Evolutionary conservation across 2,113 vertebrate species (phyloP), one percentile per base, ranked within the genome.

Genomic region (Empidonax traillii): DNA sequence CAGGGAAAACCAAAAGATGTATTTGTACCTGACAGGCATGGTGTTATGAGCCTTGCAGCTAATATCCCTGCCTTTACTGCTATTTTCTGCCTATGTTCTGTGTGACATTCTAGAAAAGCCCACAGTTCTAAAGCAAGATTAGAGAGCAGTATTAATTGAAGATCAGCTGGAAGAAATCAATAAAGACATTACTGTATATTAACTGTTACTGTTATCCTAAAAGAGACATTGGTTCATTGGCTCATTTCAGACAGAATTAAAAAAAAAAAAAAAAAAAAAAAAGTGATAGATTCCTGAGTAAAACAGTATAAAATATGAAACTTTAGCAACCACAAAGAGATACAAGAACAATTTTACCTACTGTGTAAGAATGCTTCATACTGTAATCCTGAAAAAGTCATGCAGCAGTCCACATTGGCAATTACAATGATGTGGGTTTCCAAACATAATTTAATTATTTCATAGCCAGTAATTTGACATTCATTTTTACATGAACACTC

Each of bases 141-240:
- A 89, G 39, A 87, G 43, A 78, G 58, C 30, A 62, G 39, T 89
- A 59, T 31, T 89, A 93, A 94, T 47, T 89, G 84, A 94, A 91
- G 81, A 76, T 87, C 62, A 79, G 9, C n/a, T 76, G 58, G 35
- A 82, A 85, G 66, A 94, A 82, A 87, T 82, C 74, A 82, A 81
- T 95, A 33, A 62, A 69, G 31, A 61, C 43, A 58, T 87, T 93
- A 65, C 25, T 62, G 51, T 53, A 33, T 66, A 85, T 90, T 79
- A 95, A 58, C n/a, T 65, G 49, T 91, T 82, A 37, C 55, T 83
- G 9, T 69, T 94, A 80, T 73, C 62, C n/a, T 91, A 44, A 93
- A 87, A 85, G 62, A 68, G 73, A 90, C 12, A 19, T 49, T 27
- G 4, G 43, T 69, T 75, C 33, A 17, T 59, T 3, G 3, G 8